These are phyloP conservation scores for Plutella xylostella DNA, from an alignment of 2,888 invertebrate genomes.

Conservation along the genomic window DNA sequence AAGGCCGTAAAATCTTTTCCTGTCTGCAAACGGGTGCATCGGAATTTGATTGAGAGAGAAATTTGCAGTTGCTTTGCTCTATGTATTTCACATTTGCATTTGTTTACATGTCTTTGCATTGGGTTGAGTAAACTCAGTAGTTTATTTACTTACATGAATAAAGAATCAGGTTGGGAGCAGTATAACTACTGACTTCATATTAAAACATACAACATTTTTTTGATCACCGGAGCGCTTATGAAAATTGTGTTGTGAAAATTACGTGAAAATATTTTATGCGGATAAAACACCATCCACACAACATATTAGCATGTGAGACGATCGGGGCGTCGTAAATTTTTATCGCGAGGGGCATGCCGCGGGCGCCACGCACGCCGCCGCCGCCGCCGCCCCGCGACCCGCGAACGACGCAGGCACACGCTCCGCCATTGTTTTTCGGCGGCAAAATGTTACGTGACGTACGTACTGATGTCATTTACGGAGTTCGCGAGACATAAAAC, in stretches of 20 bases:
- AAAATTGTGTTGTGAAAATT: not conserved
- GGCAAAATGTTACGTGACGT: constrained; percentile 43
- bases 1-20: constrained; percentile 2
- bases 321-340: constrained; percentile 47
- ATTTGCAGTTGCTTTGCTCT: not conserved
- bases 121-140: too few species aligned
- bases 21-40: not conserved
- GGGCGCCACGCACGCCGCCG: too few species aligned
- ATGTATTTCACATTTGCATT: not conserved
- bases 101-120: too few species aligned
- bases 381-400: too few species aligned
- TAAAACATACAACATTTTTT: not conserved
- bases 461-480: constrained; percentile 29
- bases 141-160: too few species aligned
- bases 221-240: not conserved
- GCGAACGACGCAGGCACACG: not conserved
- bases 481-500: not conserved
- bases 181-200: not conserved
- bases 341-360: constrained; percentile 34
- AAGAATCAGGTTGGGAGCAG: not conserved
- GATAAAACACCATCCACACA: not conserved
- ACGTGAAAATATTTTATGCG: too few species aligned
- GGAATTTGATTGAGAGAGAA: constrained; percentile 6
- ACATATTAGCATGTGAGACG: constrained; percentile 37
- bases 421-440: constrained; percentile 24